phyloP scores from a whole-genome alignment of 2,888 invertebrate genomes.

The Caenorhabditis sinica region DNA sequence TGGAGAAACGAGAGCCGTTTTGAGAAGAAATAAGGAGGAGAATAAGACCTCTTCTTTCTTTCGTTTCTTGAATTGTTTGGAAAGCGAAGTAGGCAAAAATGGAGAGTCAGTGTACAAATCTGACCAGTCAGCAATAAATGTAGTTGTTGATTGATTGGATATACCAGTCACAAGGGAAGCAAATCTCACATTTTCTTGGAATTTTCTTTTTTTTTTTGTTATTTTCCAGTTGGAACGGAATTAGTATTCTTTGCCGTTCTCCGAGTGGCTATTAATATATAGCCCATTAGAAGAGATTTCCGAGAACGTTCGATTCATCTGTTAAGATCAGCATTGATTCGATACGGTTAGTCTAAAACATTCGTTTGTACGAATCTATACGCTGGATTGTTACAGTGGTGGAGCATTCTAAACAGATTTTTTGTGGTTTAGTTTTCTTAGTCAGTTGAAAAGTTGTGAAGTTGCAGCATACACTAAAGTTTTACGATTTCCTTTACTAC shows the following conservation, averaged over 20 bases:
- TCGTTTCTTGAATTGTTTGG: conserved; percentile 32
- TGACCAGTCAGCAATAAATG: conserved; percentile 20
- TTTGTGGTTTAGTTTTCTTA: too few relatives aligned
- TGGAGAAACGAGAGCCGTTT: conserved; percentile 29
- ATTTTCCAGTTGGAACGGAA: neutral
- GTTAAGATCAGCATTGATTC: too few relatives aligned
- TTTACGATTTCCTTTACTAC: too few relatives aligned
- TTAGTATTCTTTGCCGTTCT: neutral
- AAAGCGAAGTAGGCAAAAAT: neutral
- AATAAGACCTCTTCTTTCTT: neutral
- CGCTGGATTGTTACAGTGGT: too few relatives aligned
- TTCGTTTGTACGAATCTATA: too few relatives aligned
- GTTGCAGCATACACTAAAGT: too few relatives aligned
- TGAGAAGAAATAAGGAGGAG: neutral
- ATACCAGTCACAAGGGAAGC: conserved; percentile 14
- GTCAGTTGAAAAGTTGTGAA: too few relatives aligned
- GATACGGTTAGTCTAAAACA: too few relatives aligned
- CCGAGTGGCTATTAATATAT: neutral
- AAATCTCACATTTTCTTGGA: neutral
- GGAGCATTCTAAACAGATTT: too few relatives aligned
- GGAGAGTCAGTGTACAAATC: conserved; percentile 17
- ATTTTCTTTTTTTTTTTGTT: neutral
- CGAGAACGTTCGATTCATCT: too few relatives aligned
- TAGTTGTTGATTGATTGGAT: conserved; percentile 35
- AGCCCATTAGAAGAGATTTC: neutral